Evolutionary conservation across 2,797 vertebrate species (phyloP), one percentile per base, ranked within the genome.

Genomic region (Phaenicophaeus curvirostris): DNA sequence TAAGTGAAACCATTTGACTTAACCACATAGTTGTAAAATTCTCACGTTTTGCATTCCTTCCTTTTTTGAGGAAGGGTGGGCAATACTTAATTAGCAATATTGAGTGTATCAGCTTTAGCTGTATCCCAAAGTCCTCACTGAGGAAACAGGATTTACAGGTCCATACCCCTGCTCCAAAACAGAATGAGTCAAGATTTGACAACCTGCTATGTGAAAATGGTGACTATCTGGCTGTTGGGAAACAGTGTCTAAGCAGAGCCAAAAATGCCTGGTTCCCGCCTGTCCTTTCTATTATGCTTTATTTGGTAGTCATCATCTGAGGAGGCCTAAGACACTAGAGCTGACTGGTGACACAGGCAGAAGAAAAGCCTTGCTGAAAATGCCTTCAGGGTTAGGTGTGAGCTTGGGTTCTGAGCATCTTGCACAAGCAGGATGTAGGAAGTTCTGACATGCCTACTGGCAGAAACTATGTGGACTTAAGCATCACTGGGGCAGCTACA

Each of bases 401-500:
- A 86, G 35, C 30, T 53, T 84, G 73, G 55, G 85, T 81, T 91
- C 80, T 74, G 35, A 69, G 74, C 1, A 9, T 75, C 91, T 96
- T 7, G 1, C n/a, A 84, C 18, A 81, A 85, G 63, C 71, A 90
- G 77, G 88, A 90, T 2, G 6, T 35, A 81, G 53, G 58, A 31
- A 73, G 95, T 96, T 84, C 93, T 95, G 92, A 94, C 95, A 95
- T 69, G 96, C 87, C 94, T 13, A 5, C 61, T 95, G 86, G 93
- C 85, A 96, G 76, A 71, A 86, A 24, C 66, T 85, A 8, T 9
- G 16, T 61, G 63, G 77, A 69, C 4, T 85, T 82, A 73, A 84
- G 80, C 31, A 93, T 80, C 74, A 42, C 63, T 79, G 72, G 71
- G 71, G 78, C 92, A 93, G 73, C 91, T 90, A 48, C 67, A 73